Conservation (phyloP, 1,140 invertebrate genomes). For the Caenorhabditis latens region DNA sequence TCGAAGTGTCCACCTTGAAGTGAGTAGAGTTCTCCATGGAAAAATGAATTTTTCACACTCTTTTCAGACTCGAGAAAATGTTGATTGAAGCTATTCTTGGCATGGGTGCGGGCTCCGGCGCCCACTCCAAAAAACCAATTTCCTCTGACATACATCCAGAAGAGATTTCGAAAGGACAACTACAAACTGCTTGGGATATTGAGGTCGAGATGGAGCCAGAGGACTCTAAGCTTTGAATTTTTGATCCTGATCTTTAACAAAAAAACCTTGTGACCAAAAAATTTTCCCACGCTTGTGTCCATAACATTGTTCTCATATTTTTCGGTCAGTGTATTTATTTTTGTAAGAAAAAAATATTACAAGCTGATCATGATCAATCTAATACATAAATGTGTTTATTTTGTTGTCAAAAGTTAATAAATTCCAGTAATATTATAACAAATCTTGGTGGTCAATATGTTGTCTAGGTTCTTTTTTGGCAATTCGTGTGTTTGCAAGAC, state of each 20-base stretch:
- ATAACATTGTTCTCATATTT: background rate
- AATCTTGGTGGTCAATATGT: background rate
- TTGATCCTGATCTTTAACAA: background rate
- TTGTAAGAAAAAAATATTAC: too few species aligned
- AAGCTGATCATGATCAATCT: background rate
- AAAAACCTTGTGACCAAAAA: background rate
- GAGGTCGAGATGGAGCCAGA: background rate
- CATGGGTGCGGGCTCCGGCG: background rate
- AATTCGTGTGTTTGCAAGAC: too few species aligned
- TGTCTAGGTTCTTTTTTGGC: background rate
- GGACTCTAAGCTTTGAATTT: background rate
- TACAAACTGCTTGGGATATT: background rate
- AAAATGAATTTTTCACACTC: too few species aligned
- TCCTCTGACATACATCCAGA: background rate
- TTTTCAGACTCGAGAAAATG: constrained; percentile 48
- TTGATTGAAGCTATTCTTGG: constrained; percentile 21
- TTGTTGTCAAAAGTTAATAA: background rate
- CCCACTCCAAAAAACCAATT: background rate
- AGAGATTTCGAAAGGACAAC: background rate
- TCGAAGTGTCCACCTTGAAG: constrained; percentile 26
- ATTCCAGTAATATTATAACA: background rate
- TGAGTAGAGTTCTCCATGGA: background rate
- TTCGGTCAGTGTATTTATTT: too few species aligned
- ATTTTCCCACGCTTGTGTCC: constrained; percentile 17
- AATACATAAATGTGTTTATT: background rate